Percentiles rank a stretch among this genome's conserved stretches.
Evolutionary conservation across 2,797 vertebrate species (phyloP).

Genomic region (Acrocephalus scirpaceus): DNA sequence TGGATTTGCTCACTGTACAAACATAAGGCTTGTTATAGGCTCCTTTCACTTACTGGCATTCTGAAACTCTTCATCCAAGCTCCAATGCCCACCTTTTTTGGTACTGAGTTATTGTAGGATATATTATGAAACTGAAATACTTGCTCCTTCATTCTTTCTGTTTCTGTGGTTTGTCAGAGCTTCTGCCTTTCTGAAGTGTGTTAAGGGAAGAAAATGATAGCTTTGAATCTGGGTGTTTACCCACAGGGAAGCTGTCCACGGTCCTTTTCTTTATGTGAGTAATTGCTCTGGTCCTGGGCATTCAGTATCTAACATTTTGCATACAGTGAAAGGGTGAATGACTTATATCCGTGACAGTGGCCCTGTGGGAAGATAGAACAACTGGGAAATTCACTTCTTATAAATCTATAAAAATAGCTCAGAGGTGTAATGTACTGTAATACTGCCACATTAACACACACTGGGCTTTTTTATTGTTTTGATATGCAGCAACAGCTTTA

Average conservation of each 20-base stretch:
- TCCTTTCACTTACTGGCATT: neutral
- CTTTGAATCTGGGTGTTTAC: conserved; percentile 25
- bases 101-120: neutral
- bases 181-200: conserved; percentile 18
- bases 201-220: neutral
- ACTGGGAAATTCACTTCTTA: conserved; percentile 20
- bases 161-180: conserved; percentile 36
- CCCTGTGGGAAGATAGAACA: neutral
- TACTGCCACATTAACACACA: neutral
- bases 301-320: neutral
- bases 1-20: neutral
- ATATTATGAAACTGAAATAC: neutral
- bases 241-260: neutral
- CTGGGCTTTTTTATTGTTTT: conserved; percentile 32
- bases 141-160: neutral
- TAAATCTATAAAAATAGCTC: conserved; percentile 25
- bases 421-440: conserved; percentile 16
- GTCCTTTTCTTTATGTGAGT: neutral
- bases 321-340: neutral
- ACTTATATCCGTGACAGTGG: neutral
- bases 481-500: conserved; percentile 40
- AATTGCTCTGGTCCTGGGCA: neutral
- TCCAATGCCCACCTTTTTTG: neutral
- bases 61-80: neutral
- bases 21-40: neutral